phyloP scores from a whole-genome alignment of 1,140 invertebrate species.

The Pachypsylla venusta region DNA sequence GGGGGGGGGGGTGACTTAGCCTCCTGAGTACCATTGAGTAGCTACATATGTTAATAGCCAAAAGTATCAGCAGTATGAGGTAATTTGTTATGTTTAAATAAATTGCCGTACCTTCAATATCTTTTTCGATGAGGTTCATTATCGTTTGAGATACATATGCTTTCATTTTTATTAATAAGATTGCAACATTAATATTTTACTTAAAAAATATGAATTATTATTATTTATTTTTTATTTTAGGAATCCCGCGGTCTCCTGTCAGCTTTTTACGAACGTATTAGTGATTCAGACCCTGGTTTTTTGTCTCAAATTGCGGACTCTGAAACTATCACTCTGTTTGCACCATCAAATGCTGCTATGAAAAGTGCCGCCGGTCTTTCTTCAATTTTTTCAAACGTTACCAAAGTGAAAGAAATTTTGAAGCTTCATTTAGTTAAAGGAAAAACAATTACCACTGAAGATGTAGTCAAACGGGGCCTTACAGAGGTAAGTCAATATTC shows the following conservation, averaged over 20 bases:
- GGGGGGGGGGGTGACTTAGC: too few relatives aligned
- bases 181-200: background rate
- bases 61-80: too few relatives aligned
- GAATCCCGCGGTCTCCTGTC: slow-evolving; percentile 62
- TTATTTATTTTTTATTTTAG: slow-evolving; percentile 19
- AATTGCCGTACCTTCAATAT: too few relatives aligned
- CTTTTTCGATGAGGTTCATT: too few relatives aligned
- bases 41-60: too few relatives aligned
- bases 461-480: background rate
- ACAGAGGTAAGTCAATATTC: slow-evolving; percentile 3
- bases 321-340: slow-evolving; percentile 67
- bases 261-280: slow-evolving; percentile 64
- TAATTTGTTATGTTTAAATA: too few relatives aligned
- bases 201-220: too few relatives aligned
- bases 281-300: slow-evolving; percentile 55
- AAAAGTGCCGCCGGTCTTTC: slow-evolving; percentile 47
- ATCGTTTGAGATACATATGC: too few relatives aligned
- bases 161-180: too few relatives aligned
- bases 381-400: slow-evolving; percentile 40
- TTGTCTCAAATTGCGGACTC: slow-evolving; percentile 49
- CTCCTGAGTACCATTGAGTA: too few relatives aligned
- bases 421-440: slow-evolving; percentile 59
- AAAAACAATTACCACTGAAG: slow-evolving; percentile 52
- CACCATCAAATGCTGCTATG: slow-evolving; percentile 75
- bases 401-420: slow-evolving; percentile 52